Base-by-base conservation (phyloP, 2,113 vertebrate species). In the Australoheros scitulus region DNA sequence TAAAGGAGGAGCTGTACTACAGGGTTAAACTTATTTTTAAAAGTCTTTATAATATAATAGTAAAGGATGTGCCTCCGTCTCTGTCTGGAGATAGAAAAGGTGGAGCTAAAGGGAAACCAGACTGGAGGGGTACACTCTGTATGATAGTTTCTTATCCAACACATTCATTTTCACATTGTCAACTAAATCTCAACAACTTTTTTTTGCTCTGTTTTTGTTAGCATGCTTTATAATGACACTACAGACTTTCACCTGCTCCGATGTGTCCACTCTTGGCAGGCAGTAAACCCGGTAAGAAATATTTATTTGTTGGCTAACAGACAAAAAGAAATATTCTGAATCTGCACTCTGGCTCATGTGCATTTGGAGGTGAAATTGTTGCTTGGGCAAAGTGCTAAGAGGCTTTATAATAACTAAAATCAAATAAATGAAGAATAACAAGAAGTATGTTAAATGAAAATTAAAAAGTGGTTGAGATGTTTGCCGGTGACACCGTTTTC, bases 271-370 rank as follows among this genome's bases (percentile, higher is more conserved):
- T 29, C 34, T 18, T 32, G 47, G 38, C 34, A 36, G 8, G 11
- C 74, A 26, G 41, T 17, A 64, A 36, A 50, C 20, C 56, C 29
- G 92, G 92, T 88, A 87, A 89, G 87, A 52, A 22, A 11, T 4
- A 24, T 50, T 2, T 55, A 3, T 76, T 84, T 84, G 24, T 22
- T 38, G 6, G 17, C 10, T 13, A 11, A 63, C 15, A 65, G 20
- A 4, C 14, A 26, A 18, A 52, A 76, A 0, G 38, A 29, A 38
- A 32, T 18, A 3, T 57, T 43, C 2, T 79, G 13, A 52, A 70
- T 10, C 24, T 70, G 50, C 4, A 65, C 47, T 68, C 15, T 7
- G 14, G 0, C 47, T 79, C 1, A 56, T 72, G 57, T 79, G 34
- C 9, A 61, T 83, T 47, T 79, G 13, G 15, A 29, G n/a, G 29